Evolutionary conservation across 2,797 vertebrate genomes (phyloP), one percentile per base, ranked within the genome.

Genomic region (Gymnoscopelus braueri): DNA sequence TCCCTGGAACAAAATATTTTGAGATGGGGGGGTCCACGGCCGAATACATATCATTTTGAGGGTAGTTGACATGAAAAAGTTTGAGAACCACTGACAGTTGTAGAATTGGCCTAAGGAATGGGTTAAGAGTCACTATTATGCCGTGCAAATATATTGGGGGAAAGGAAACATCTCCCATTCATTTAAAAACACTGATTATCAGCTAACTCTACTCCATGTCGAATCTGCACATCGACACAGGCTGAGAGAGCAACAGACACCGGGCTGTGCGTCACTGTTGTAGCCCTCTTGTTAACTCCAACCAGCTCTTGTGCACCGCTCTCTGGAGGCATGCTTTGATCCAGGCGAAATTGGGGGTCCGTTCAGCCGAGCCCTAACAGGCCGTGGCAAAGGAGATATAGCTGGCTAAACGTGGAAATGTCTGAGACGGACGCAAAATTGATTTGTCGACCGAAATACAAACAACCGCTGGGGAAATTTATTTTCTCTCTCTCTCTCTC

Each of bases 221-320:
- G 2, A 71, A 71, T 79, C 55, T 13, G 66, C 65, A 51, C 12
- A 5, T 75, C 56, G 19, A 61, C 71, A 51, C 75, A 55, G 77
- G 68, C 29, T 35, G 57, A 59, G 14, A 9, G 74, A 63, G 71
- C 39, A 4, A 79, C 48, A 60, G 63, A 69, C 52, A 61, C 44
- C 61, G 60, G 65, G 44, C 1, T 11, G 57, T 12, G 13, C n/a
- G 49, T 13, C 75, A 78, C 60, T 56, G 62, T 56, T 55, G 63
- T 65, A 65, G 60, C 56, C n/a, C 61, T 73, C 39, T 44, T 44
- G 6, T 63, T 76, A 35, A 75, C 49, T 55, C 60, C 35, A 2
- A 7, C 64, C n/a, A 55, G 53, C 54, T 74, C 79, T 63, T 53
- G 65, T 7, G 19, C 8, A 69, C 57, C 13, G 72, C 82, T 61